Conservation (phyloP, 1,140 invertebrate species). For the Cecropterus lyciades region DNA sequence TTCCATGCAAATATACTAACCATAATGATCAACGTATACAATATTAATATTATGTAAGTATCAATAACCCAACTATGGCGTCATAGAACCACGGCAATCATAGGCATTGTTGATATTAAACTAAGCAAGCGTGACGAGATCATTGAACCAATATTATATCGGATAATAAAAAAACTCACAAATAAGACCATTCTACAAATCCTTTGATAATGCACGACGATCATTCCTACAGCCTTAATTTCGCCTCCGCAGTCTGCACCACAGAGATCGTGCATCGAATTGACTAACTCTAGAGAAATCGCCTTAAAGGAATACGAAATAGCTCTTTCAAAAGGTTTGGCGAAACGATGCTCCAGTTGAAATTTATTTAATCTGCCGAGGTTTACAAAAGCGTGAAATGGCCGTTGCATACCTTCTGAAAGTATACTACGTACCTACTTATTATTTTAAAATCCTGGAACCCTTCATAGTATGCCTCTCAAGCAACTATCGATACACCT, state of each 20-base stretch:
- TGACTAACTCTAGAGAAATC: slow-evolving; percentile 51
- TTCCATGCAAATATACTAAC: no score
- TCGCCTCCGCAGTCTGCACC: slow-evolving; percentile 33
- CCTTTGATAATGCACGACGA: background rate
- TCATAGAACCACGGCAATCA: no score
- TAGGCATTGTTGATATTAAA: no score
- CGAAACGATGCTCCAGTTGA: slow-evolving; percentile 5
- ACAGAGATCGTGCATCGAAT: slow-evolving; percentile 40
- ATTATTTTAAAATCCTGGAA: background rate
- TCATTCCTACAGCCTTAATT: slow-evolving; percentile 32
- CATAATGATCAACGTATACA: no score
- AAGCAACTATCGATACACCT: no score
- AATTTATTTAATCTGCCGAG: slow-evolving; percentile 14
- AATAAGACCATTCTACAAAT: background rate
- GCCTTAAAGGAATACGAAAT: slow-evolving; percentile 51
- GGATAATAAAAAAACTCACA: background rate
- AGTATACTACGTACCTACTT: background rate
- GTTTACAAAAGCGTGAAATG: background rate
- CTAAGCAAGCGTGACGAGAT: no score
- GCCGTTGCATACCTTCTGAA: background rate
- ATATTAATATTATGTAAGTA: no score
- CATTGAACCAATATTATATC: no score
- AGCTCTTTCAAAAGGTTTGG: slow-evolving; percentile 22
- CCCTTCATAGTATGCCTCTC: no score
- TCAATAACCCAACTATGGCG: no score